Conservation (phyloP, 2,113 vertebrate genomes). For the Abramis brama region DNA sequence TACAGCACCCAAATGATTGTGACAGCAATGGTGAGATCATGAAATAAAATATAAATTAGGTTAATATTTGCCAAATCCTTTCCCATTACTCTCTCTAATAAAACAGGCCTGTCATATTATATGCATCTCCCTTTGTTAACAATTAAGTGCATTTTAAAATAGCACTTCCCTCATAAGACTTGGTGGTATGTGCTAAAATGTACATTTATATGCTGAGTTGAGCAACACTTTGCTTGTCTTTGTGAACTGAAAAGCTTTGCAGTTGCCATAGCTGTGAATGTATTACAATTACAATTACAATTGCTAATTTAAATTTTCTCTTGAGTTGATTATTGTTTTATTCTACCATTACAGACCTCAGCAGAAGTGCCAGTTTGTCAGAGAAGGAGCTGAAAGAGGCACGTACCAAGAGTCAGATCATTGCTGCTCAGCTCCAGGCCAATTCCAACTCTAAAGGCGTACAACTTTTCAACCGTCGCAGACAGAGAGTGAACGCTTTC, state of each 20-base stretch:
- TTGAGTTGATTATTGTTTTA: neutral
- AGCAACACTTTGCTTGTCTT: neutral
- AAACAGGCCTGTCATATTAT: constrained; percentile 49
- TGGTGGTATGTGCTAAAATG: constrained; percentile 5
- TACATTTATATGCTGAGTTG: neutral
- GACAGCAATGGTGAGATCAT: constrained; percentile 45
- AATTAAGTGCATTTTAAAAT: constrained; percentile 69
- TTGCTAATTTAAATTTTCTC: neutral
- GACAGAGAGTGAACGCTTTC: constrained; percentile 88
- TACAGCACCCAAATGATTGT: constrained; percentile 30
- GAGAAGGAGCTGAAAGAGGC: constrained; percentile 93
- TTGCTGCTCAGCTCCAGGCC: constrained; percentile 89
- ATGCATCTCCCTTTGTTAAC: constrained; percentile 41
- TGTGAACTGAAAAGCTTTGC: neutral
- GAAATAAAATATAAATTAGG: constrained; percentile 32
- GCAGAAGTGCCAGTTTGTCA: constrained; percentile 84
- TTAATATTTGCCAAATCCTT: constrained; percentile 9
- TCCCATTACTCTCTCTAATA: constrained; percentile 45
- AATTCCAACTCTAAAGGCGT: constrained; percentile 88
- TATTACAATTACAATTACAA: neutral
- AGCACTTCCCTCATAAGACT: constrained; percentile 60
- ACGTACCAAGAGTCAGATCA: constrained; percentile 85
- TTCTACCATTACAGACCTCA: constrained; percentile 75
- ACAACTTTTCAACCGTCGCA: constrained; percentile 90
- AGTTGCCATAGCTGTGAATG: neutral